phyloP scores from a whole-genome alignment of 1,140 invertebrate species.

The Orius insidiosus region DNA sequence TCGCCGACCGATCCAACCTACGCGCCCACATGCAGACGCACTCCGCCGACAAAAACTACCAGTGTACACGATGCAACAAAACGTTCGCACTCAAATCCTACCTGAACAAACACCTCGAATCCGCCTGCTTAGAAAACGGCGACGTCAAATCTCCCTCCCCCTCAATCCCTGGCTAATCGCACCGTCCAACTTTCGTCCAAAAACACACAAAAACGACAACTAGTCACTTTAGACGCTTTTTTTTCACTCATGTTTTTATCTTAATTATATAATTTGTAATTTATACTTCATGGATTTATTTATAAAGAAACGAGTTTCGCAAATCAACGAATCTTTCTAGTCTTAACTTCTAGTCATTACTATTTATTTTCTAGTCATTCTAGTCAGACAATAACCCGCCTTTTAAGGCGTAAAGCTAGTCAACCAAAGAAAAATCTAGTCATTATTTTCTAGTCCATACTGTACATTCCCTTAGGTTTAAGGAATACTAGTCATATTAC shows the following conservation, averaged over 20 bases:
- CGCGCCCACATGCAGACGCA: slow-evolving; percentile 90
- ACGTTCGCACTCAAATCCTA: slow-evolving; percentile 93
- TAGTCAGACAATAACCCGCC: too few species aligned
- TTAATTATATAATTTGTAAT: neutral
- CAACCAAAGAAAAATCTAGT: slow-evolving; percentile 12
- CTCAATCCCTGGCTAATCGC: slow-evolving; percentile 5
- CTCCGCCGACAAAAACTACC: slow-evolving; percentile 75
- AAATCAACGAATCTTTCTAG: slow-evolving; percentile 1
- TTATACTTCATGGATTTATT: neutral
- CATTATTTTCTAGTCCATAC: neutral
- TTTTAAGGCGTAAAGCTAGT: too few species aligned
- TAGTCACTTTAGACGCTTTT: slow-evolving; percentile 10
- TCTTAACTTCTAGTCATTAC: neutral
- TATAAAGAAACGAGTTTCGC: neutral
- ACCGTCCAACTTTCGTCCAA: slow-evolving; percentile 9
- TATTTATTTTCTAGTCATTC: slow-evolving; percentile 1
- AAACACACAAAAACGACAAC: slow-evolving; percentile 1
- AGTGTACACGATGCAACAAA: slow-evolving; percentile 77
- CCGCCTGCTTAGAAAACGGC: slow-evolving; percentile 55
- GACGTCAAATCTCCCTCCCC: slow-evolving; percentile 17
- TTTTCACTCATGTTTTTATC: neutral
- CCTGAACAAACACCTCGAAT: slow-evolving; percentile 91
- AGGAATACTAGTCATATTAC: neutral
- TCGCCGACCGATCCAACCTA: slow-evolving; percentile 90
- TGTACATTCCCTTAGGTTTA: neutral